Percentiles rank a stretch among this genome's conserved stretches.
Conservation (phyloP, 1,140 invertebrate genomes). For the Telenomus remus region DNA sequence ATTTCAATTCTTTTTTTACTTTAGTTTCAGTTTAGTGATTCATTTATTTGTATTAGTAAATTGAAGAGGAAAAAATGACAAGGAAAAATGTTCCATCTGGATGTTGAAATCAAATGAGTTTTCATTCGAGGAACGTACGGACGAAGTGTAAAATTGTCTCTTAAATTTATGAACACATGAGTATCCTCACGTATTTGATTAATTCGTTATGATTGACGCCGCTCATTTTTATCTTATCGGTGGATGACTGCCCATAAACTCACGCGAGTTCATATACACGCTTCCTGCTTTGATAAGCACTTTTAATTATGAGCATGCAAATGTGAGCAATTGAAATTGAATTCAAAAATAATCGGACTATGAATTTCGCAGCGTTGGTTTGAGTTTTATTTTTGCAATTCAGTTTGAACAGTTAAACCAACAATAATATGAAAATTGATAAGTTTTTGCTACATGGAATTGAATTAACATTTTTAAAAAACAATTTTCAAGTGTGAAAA, state of each 20-base stretch:
- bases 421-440: too few relatives aligned
- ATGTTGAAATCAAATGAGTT: background rate
- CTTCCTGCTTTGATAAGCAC: constrained; percentile 52
- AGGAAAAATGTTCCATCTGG: too few relatives aligned
- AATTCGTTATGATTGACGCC: constrained; percentile 37
- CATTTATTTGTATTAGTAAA: too few relatives aligned
- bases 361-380: too few relatives aligned
- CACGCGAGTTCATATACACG: constrained; percentile 16
- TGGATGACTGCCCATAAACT: constrained; percentile 20
- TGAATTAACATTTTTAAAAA: too few relatives aligned
- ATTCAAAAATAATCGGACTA: constrained; percentile 15
- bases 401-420: too few relatives aligned
- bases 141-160: constrained; percentile 20
- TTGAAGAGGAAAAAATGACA: too few relatives aligned
- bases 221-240: constrained; percentile 47
- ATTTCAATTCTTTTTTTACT: too few relatives aligned
- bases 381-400: too few relatives aligned
- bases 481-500: constrained; percentile 13
- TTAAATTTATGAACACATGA: constrained; percentile 26
- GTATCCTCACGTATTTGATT: constrained; percentile 28
- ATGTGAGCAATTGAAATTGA: constrained; percentile 28
- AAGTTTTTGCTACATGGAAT: too few relatives aligned
- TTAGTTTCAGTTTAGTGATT: too few relatives aligned
- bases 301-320: constrained; percentile 44
- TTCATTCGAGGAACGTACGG: constrained; percentile 7